Percentiles rank a stretch among this genome's conserved stretches.
These are phyloP conservation scores for Corythaeola cristata DNA, from an alignment of 2,113 vertebrate species.

Conservation along the genomic window DNA sequence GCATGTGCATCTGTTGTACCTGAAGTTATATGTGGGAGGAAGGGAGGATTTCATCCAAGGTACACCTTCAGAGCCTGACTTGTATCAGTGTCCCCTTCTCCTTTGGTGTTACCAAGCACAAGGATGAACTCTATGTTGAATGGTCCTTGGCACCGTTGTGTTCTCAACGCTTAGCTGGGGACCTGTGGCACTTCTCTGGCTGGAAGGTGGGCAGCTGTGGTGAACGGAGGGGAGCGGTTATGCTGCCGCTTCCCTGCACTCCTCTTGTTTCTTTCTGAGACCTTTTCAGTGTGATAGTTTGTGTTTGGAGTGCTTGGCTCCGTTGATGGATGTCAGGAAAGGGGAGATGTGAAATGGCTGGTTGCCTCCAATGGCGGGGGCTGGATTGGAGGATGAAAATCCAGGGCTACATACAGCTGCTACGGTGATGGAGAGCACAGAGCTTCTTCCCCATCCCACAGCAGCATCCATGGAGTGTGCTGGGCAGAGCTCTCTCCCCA, in stretches of 20 bases:
- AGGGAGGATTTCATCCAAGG: neutral
- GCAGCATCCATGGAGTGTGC: accelerated
- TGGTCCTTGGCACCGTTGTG: neutral
- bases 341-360: neutral
- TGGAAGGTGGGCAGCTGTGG: neutral
- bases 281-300: neutral
- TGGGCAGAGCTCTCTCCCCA: neutral
- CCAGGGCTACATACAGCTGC: neutral
- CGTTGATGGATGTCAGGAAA: neutral
- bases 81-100: neutral
- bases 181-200: neutral
- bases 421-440: neutral
- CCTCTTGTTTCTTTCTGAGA: accelerated
- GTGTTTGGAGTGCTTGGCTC: neutral
- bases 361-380: neutral
- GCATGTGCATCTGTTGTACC: neutral
- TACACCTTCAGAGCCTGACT: neutral
- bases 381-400: neutral
- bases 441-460: neutral
- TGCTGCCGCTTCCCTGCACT: accelerated
- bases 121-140: neutral
- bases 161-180: neutral
- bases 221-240: neutral
- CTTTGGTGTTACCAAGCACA: neutral
- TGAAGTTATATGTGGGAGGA: neutral